Evolutionary conservation across 2,797 vertebrate genomes (phyloP).

Genomic region (Oryzias sinensis): DNA sequence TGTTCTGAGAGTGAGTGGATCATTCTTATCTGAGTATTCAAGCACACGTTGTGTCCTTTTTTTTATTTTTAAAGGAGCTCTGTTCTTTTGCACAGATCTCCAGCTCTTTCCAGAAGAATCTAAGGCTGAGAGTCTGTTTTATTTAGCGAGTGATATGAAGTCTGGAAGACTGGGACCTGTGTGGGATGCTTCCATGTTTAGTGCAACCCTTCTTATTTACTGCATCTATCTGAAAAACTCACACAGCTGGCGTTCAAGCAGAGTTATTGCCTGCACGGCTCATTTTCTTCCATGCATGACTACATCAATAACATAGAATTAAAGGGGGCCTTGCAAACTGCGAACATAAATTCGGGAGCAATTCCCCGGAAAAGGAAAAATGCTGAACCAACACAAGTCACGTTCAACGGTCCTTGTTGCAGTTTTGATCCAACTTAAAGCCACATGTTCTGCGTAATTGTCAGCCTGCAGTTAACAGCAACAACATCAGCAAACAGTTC

Average conservation of each 20-base stretch:
- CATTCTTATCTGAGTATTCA: slow-evolving; percentile 14
- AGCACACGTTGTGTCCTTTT: slow-evolving; percentile 15
- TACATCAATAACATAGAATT: slow-evolving; percentile 32
- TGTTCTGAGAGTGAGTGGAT: neutral
- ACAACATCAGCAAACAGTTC: slow-evolving; percentile 21
- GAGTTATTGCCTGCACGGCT: slow-evolving; percentile 36
- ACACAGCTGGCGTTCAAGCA: slow-evolving; percentile 11
- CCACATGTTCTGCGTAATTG: slow-evolving; percentile 18
- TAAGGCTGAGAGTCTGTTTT: neutral
- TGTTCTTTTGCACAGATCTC: slow-evolving; percentile 8
- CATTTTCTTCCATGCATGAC: slow-evolving; percentile 43
- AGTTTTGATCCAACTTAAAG: slow-evolving; percentile 5
- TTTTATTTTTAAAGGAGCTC: slow-evolving; percentile 7
- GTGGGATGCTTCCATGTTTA: slow-evolving; percentile 36
- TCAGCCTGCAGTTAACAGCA: slow-evolving; percentile 11
- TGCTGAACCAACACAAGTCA: slow-evolving; percentile 34
- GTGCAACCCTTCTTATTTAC: slow-evolving; percentile 26
- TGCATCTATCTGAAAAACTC: neutral
- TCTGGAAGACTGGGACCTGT: slow-evolving; percentile 10
- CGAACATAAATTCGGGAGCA: slow-evolving; percentile 36
- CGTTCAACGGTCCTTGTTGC: slow-evolving; percentile 29
- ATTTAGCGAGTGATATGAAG: slow-evolving; percentile 24
- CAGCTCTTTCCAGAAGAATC: neutral
- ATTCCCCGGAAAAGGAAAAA: slow-evolving; percentile 8
- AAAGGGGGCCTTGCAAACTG: slow-evolving; percentile 14